Percentiles rank a stretch among this genome's conserved stretches.
phyloP scores from a whole-genome alignment of 2,113 vertebrate genomes.

The Ceyx cyanopectus region DNA sequence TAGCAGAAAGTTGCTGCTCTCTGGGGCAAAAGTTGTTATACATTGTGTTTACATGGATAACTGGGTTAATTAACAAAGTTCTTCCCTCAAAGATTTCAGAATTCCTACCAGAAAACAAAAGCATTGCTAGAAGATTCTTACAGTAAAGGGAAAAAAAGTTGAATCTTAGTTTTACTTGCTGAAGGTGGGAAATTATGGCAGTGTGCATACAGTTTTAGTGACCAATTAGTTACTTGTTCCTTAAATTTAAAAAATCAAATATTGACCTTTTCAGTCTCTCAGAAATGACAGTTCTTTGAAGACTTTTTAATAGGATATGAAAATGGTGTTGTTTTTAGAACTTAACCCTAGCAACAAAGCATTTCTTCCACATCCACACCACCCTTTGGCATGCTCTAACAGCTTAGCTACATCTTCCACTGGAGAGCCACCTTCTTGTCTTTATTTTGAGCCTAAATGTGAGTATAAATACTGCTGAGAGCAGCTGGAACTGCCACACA shows the following conservation, averaged over 20 bases:
- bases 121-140: not conserved
- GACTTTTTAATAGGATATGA: not conserved
- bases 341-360: not conserved
- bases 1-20: not conserved
- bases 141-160: not conserved
- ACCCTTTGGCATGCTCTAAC: not conserved
- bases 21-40: not conserved
- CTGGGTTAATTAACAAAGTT: not conserved
- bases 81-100: not conserved
- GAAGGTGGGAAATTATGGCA: not conserved
- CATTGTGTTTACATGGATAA: not conserved
- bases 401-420: not conserved
- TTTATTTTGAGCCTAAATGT: not conserved
- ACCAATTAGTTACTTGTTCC: not conserved
- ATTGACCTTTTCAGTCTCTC: not conserved
- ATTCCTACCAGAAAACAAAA: not conserved
- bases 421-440: not conserved
- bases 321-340: not conserved
- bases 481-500: rapidly evolving
- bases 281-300: not conserved
- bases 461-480: not conserved
- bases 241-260: not conserved
- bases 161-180: not conserved
- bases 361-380: not conserved
- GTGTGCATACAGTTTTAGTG: not conserved